Conservation (phyloP, 2,113 vertebrate species). For the Neolamprologus cancellatus region DNA sequence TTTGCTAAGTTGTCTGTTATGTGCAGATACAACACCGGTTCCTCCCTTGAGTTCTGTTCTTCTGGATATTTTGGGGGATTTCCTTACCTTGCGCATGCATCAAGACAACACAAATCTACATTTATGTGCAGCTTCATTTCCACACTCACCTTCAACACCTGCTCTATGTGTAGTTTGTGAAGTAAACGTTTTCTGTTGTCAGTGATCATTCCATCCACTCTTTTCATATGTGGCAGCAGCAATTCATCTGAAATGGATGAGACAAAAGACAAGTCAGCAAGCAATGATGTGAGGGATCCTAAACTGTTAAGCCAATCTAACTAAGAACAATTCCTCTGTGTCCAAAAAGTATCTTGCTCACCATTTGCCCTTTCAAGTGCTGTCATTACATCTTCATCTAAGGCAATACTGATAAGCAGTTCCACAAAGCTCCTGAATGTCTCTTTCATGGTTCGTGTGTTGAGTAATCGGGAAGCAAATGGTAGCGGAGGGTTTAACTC, state of each 20-base stretch:
- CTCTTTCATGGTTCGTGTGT: slow-evolving; percentile 95
- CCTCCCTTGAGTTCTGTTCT: background rate
- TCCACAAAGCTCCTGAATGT: slow-evolving; percentile 96
- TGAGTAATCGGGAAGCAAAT: slow-evolving; percentile 84
- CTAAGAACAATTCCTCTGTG: background rate
- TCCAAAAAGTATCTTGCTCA: slow-evolving; percentile 39
- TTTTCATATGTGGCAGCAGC: slow-evolving; percentile 93
- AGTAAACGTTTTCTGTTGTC: slow-evolving; percentile 92
- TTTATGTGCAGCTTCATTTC: background rate
- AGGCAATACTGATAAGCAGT: slow-evolving; percentile 85
- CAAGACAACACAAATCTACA: background rate
- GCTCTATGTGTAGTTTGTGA: slow-evolving; percentile 85
- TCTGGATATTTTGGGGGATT: background rate
- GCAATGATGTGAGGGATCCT: background rate
- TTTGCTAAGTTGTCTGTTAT: background rate
- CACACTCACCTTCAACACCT: slow-evolving; percentile 83
- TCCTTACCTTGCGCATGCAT: background rate
- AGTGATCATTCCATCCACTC: slow-evolving; percentile 90
- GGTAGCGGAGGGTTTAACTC: slow-evolving; percentile 81
- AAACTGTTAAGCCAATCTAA: background rate
- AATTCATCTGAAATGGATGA: slow-evolving; percentile 81
- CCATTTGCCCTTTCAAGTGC: slow-evolving; percentile 89
- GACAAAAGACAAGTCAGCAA: background rate
- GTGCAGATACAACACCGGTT: background rate
- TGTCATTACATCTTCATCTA: slow-evolving; percentile 88